Conservation (phyloP, 1,140 invertebrate species). For the Saccostrea echinata region DNA sequence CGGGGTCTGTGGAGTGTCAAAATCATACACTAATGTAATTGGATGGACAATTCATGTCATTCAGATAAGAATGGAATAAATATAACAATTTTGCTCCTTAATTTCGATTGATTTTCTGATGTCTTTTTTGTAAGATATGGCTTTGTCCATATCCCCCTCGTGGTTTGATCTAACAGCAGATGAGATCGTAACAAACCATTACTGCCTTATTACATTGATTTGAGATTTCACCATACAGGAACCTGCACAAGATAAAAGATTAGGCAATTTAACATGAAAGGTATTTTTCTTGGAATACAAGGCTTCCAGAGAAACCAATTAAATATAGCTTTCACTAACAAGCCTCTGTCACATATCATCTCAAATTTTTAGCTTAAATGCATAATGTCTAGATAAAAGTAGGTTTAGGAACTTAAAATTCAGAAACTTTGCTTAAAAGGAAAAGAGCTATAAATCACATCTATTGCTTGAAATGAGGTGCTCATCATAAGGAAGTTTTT, state of each 20-base stretch:
- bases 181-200: constrained; percentile 2
- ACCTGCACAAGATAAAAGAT: not conserved
- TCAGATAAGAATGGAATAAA: constrained; percentile 23
- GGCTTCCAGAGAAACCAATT: too few species aligned
- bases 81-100: constrained; percentile 16
- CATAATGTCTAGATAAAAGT: too few species aligned
- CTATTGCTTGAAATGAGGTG: too few species aligned
- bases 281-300: not conserved
- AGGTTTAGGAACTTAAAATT: too few species aligned
- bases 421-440: too few species aligned
- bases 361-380: too few species aligned
- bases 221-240: not conserved
- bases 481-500: too few species aligned
- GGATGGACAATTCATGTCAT: constrained; percentile 15
- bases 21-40: not conserved
- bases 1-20: not conserved
- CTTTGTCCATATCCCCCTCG: not conserved
- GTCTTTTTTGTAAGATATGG: not conserved
- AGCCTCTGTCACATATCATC: too few species aligned
- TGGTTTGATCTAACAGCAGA: not conserved
- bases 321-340: too few species aligned
- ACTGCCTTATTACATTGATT: not conserved
- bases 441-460: too few species aligned
- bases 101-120: constrained; percentile 18
- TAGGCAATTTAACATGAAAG: not conserved